Evolutionary conservation across 2,888 invertebrate genomes (phyloP), one percentile per base, ranked within the genome.

Genomic region (Ichneumoninae sp.): DNA sequence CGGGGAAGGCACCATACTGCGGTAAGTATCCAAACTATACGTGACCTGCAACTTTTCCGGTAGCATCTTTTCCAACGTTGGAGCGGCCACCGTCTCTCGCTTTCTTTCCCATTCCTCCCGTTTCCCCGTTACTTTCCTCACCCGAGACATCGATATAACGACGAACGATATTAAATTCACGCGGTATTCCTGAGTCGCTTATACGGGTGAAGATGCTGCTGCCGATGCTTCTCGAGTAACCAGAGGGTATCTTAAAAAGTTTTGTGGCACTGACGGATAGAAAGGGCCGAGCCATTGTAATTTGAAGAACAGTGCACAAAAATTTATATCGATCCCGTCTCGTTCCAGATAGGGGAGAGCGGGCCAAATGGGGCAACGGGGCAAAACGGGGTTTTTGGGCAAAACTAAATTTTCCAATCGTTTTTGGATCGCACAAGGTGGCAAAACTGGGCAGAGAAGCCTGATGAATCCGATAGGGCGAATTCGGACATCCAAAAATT

Each of bases 21-120:
- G 92, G 92, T 91, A 93, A 93, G 93, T 92, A 92, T 92, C 92
- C 90, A 88, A 92, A 92, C 92, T 91, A 92, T 92, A 93, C 93
- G 93, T 93, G 93, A 93, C 91, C 92, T 90, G 93, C 91, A 93
- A 92, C 91, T 93, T 93, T 92, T 81, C 88, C 84, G 83, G 88
- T 86, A 80, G 88, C 87, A 89, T 90, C 88, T 89, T 86, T 62
- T 87, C 76, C 77, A 79, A 78, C 78, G 52, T 54, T 16, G 36
- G 60, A 70, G 44, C 65, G 47, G 50, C 50, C 50, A n/a, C 40
- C 26, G 40, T 54, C 62, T 75, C 54, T 65, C 36, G 70, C 66
- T 80, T 57, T 66, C 69, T 76, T 74, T 69, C 68, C 60, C 66
- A 44, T 68, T 57, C 40, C 57, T 19, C 62, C n/a, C 30, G n/a